A percentile compares a stretch with the other conserved stretches of the same genome.
Evolutionary conservation across 2,113 vertebrate genomes (phyloP).

Genomic region (Eretmochelys imbricata): DNA sequence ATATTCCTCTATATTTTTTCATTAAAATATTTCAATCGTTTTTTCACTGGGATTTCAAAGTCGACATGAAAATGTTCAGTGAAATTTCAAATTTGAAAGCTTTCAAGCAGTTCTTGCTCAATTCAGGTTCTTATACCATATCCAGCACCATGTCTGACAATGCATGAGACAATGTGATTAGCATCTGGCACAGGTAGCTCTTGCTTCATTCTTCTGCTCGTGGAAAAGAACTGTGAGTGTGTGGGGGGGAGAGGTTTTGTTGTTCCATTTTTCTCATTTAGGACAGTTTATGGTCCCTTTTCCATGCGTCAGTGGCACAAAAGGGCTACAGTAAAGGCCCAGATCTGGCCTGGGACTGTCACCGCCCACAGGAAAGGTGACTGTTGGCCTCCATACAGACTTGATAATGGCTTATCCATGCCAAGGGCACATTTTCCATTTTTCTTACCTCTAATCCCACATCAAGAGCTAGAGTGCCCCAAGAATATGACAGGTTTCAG

Average conservation of each 20-base stretch:
- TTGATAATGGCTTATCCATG: not conserved
- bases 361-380: not conserved
- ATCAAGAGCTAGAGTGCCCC: not conserved
- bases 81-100: not conserved
- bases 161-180: not conserved
- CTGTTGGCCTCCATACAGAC: not conserved
- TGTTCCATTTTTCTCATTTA: fast-evolving
- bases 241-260: not conserved
- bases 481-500: too few relatives aligned
- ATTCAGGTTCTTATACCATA: not conserved
- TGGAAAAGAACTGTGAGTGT: not conserved
- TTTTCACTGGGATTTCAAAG: not conserved
- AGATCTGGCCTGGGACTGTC: not conserved
- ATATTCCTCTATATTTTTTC: not conserved
- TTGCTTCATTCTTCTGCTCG: not conserved
- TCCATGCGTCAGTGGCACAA: not conserved
- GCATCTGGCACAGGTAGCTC: not conserved
- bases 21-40: not conserved
- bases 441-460: not conserved
- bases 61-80: not conserved
- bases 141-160: not conserved
- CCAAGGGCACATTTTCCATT: not conserved
- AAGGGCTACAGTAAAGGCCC: not conserved
- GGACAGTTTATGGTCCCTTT: not conserved
- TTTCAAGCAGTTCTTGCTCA: not conserved